These are phyloP conservation scores for Pseudorectes ferrugineus DNA, from an alignment of 2,113 vertebrate species.

Conservation along the genomic window DNA sequence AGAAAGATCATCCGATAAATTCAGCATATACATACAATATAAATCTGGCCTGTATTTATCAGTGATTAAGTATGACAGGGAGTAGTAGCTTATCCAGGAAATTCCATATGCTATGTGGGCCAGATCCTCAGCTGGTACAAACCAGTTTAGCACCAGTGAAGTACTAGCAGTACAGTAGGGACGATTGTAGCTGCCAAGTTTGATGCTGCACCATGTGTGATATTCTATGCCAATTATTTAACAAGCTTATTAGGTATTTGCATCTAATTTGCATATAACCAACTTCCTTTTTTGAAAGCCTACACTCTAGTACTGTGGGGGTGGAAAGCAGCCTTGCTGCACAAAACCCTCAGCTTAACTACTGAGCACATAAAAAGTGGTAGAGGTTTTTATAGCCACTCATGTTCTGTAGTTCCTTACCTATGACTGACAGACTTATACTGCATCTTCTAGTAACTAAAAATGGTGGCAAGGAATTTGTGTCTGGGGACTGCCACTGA, in stretches of 20 bases:
- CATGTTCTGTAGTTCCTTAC: background rate
- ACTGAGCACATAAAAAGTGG: background rate
- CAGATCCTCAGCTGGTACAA: constrained; percentile 31
- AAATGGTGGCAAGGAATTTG: background rate
- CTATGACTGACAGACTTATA: background rate
- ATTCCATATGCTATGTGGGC: constrained; percentile 32
- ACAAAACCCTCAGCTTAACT: background rate
- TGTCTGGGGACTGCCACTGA: background rate
- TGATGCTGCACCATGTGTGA: constrained; percentile 19
- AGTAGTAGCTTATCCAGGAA: constrained; percentile 35
- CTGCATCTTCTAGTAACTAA: background rate
- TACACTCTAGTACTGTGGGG: background rate
- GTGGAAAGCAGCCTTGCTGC: background rate
- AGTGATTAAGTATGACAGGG: background rate
- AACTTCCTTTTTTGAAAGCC: constrained; percentile 21
- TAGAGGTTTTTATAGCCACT: background rate
- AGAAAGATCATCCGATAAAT: constrained; percentile 7
- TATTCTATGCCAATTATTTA: constrained; percentile 41
- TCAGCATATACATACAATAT: background rate
- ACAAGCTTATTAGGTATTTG: constrained; percentile 44
- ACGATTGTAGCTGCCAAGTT: background rate
- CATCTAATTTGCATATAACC: constrained; percentile 37
- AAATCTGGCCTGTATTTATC: constrained; percentile 20
- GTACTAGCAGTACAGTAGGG: constrained; percentile 11
- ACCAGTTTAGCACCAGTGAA: constrained; percentile 25